A percentile compares a stretch with the other conserved stretches of the same genome.
phyloP scores from a whole-genome alignment of 1,140 invertebrate species.

The Paraescarpia echinospica region DNA sequence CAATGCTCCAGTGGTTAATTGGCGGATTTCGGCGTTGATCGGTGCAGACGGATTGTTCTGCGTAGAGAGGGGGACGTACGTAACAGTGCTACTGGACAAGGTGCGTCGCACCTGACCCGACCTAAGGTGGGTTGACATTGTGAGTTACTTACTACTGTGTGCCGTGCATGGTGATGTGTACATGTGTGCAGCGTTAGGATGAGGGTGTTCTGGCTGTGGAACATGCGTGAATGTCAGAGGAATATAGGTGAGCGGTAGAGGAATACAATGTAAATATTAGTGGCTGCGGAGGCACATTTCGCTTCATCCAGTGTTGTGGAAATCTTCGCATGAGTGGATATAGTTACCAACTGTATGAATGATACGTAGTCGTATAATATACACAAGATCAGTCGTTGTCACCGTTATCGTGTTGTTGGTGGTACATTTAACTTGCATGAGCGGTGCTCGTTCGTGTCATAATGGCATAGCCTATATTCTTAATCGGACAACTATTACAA shows the following conservation, averaged over 20 bases:
- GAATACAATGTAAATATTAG: no score
- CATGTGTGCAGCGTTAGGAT: background rate
- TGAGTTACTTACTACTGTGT: background rate
- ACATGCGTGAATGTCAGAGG: background rate
- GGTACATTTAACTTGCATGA: background rate
- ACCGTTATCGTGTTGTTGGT: background rate
- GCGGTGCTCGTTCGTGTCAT: no score
- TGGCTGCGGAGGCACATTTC: no score
- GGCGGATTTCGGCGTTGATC: background rate
- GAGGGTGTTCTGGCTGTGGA: background rate
- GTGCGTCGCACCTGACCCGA: background rate
- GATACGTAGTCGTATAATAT: no score
- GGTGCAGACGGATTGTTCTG: background rate
- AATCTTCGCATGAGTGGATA: background rate
- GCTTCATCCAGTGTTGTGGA: background rate
- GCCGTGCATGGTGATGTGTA: background rate
- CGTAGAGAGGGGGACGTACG: background rate
- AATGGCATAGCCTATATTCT: no score
- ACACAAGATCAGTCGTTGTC: background rate
- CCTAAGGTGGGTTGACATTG: background rate
- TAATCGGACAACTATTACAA: background rate
- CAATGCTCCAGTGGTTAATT: background rate
- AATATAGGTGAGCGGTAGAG: no score
- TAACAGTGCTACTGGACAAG: background rate
- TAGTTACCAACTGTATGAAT: no score